Evolutionary conservation across 2,888 invertebrate genomes (phyloP), one percentile per base, ranked within the genome.

Genomic region (Trypoxylon attenuatum): DNA sequence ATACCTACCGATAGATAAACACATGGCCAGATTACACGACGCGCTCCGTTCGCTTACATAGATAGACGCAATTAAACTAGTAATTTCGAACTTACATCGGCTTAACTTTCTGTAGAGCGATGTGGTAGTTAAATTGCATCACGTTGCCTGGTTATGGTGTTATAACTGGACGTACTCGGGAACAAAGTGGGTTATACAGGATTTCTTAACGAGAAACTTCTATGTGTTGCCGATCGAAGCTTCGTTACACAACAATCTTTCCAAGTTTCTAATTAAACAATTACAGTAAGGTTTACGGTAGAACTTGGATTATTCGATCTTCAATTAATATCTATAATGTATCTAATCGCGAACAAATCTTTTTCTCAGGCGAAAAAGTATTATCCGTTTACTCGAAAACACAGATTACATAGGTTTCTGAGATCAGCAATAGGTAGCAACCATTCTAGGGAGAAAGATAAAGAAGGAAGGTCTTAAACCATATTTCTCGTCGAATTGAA

Each of bases 51-150:
- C 33, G 10, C 73, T 74, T 50, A 55, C 69, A 77, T 77, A 79
- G 83, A 80, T 82, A 81, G 80, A 85, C 80, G 82, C 86, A 84
- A 84, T 86, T 86, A 84, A 85, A 84, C 85, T 83, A 83, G 82
- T 84, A 86, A 87, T 87, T 85, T 81, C 83, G 66, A 87, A 86
- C 84, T 87, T 86, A 84, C 85, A 84, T 81, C 81, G 73, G 78
- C 78, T 78, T 79, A 84, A 84, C 84, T 83, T 82, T 72, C 72
- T 73, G 71, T 74, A 82, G 84, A 85, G 85, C 83, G 80, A 83
- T 80, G 83, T 82, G 80, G 82, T 82, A 83, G 84, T 85, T 85
- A 86, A 87, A 87, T 86, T 83, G 80, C 81, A 81, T 86, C 83
- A 84, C 77, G 78, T 81, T 80, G 80, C 67, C 77, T 69, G 82